Base-by-base conservation (phyloP, 2,113 vertebrate species). In the Isurus oxyrinchus region DNA sequence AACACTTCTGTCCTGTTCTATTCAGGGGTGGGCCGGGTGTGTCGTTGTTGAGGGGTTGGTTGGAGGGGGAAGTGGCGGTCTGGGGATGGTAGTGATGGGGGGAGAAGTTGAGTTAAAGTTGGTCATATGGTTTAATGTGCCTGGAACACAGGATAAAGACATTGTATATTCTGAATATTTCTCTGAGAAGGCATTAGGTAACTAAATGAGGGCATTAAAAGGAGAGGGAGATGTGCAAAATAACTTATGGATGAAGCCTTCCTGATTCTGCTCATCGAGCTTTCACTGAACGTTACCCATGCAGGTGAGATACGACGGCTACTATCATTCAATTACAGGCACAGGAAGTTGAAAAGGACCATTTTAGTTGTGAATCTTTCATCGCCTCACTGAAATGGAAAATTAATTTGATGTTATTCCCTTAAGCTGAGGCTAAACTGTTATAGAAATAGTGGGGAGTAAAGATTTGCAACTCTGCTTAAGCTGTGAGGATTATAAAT, bases 291-390 rank as follows among this genome's bases (percentile, higher is more conserved):
- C 55, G 11, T 95, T 1, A 31, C 53, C 49, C 67, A 23, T 53
- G 11, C 66, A 55, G 67, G 67, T 72, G 27, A 69, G 66, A 69
- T 53, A 35, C 0, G 40, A 35, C 7, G 13, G 13, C 66, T 72
- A 27, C 66, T 72, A 35, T 72, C 44, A 95, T 72, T 95, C 44
- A 53, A 95, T 95, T 95, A 72, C 27, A 76, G 59, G 2, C 91
- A 44, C 61, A 94, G 67, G 55, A 11, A 35, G 3, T 67, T 72
- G 23, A 55, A 49, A 95, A 69, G 61, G 40, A 69, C 67, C 63
- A 14, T 95, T 53, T 95, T 55, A 5, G 94, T 55, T 31, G 66
- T 95, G 93, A 95, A 95, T 95, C 63, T 95, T 67, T 95, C 66
- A 95, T 0, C n/a, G 25, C 67, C 63, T 95, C 94, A 95, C 40